Base-by-base conservation (phyloP, 2,888 invertebrate species). In the Onthophagus sagittarius region DNA sequence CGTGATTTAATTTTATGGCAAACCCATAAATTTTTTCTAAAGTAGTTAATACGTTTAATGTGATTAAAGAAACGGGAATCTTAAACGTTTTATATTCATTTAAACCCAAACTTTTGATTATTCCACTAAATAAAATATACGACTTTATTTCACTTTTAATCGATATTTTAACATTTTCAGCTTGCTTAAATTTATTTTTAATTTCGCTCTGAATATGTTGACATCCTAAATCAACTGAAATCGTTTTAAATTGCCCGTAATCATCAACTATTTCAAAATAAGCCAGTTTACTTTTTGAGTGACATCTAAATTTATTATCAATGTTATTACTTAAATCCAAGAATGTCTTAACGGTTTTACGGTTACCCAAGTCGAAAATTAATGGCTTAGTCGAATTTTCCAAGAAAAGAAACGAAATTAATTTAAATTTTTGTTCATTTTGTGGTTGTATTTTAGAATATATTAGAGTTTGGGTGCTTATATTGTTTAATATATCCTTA, bases 321-420 rank as follows among this genome's bases (percentile, higher is more conserved):
- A 23, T 23, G 3, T 69, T 62, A 6, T 14, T 64, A 11, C 64
- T 65, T 9, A 73, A 53, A 0, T 23, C 13, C 13, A 73, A 23
- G n/a, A 73, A 23, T 1, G n/a, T 23, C 2, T 65, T 6, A 23
- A 73, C 74, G 23, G 71, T 71, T 7, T 11, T 13, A 2, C 15
- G 64, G 15, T 69, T 3, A 0, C 53, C 63, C 0, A 71, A 32
- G 62, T 74, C 71, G 1, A 74, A 14, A 4, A 62, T 23, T 9
- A 97, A 95, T 95, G 97, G 97, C 82, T 97, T 96, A 15, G 15
- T 64, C 64, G 15, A 15, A 64, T 64, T 23, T 13, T 64, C 64
- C 11, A 64, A 64, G 64, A 64, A 64, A 64, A 64, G 15, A 64
- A 64, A 64, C 3, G 64, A 15, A 23, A 64, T 64, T 14, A 64